Percentiles rank a stretch among this genome's conserved stretches.
These are phyloP conservation scores for Mesopsocus fuscifrons DNA, from an alignment of 2,888 invertebrate genomes.

Conservation along the genomic window DNA sequence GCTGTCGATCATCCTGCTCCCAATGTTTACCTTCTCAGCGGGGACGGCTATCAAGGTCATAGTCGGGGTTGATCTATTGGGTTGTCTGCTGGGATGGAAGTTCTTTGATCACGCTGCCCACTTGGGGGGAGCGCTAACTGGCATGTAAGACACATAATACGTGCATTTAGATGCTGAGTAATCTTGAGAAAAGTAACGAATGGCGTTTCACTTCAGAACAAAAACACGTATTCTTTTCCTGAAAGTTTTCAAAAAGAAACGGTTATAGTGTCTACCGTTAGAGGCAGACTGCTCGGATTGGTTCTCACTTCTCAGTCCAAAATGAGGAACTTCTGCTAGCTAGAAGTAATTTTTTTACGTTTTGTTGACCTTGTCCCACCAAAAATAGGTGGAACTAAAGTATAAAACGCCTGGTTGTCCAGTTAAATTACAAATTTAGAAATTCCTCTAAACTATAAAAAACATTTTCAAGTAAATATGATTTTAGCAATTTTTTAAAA, in stretches of 20 bases:
- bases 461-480: too few relatives aligned
- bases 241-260: not conserved
- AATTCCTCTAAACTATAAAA: too few relatives aligned
- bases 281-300: too few relatives aligned
- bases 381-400: too few relatives aligned
- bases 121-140: constrained; percentile 82
- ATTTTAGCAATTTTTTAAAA: too few relatives aligned
- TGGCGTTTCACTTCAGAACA: constrained; percentile 4
- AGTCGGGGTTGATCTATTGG: constrained; percentile 65
- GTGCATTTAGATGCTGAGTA: constrained; percentile 17
- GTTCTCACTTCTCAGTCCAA: too few relatives aligned
- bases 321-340: too few relatives aligned
- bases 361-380: too few relatives aligned
- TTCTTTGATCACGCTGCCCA: constrained; percentile 98
- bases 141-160: constrained; percentile 80
- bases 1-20: constrained; percentile 75
- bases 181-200: constrained; percentile 9
- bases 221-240: constrained; percentile 15
- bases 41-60: constrained; percentile 65
- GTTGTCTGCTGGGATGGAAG: constrained; percentile 71
- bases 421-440: too few relatives aligned
- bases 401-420: too few relatives aligned
- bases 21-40: constrained; percentile 76
- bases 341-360: too few relatives aligned
- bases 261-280: constrained; percentile 5